phyloP scores from a whole-genome alignment of 2,888 invertebrate species.

The Eremobia ochroleuca region DNA sequence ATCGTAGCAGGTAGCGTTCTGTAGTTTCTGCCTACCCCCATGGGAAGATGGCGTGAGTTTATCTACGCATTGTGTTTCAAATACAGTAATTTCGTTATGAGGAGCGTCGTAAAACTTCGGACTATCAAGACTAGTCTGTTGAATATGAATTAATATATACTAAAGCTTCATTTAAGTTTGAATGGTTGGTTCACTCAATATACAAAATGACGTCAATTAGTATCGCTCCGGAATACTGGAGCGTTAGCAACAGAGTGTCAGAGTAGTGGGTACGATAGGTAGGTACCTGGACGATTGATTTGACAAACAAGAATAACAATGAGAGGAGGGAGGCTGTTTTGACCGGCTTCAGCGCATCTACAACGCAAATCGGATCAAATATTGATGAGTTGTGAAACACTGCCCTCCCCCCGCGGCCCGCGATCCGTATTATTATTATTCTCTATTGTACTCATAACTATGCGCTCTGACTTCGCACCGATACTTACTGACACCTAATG shows the following conservation, averaged over 20 bases:
- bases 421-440: background rate
- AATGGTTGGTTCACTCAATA: background rate
- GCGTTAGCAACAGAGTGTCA: background rate
- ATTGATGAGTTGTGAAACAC: conserved; percentile 82
- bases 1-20: background rate
- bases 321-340: conserved; percentile 54
- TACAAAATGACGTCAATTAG: background rate
- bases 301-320: conserved; percentile 74
- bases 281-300: conserved; percentile 46
- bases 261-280: conserved; percentile 21
- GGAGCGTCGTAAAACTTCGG: background rate
- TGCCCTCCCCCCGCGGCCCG: conserved; percentile 1
- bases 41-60: background rate
- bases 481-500: background rate
- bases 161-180: background rate
- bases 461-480: background rate
- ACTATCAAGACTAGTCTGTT: background rate
- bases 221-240: background rate
- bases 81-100: background rate
- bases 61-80: background rate
- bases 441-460: background rate
- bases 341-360: conserved; percentile 73
- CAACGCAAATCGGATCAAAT: conserved; percentile 83
- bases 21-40: background rate
- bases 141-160: background rate